Percentiles rank a stretch among this genome's conserved stretches.
Conservation (phyloP, 2,888 invertebrate genomes). For the Lasioglossum calceatum region DNA sequence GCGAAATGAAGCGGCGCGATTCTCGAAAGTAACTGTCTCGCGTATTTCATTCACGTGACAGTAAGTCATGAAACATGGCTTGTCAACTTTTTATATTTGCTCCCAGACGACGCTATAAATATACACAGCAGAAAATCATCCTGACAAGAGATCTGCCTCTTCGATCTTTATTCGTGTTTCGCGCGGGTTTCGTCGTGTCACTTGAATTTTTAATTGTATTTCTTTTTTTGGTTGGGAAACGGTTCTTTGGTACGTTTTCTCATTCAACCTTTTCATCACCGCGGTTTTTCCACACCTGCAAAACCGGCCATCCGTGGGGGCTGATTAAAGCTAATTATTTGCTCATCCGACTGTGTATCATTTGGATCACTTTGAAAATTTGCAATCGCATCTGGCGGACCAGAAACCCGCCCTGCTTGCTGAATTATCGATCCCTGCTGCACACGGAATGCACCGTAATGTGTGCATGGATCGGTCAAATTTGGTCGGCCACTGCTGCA, state of each 20-base stretch:
- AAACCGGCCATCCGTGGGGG: constrained; percentile 42
- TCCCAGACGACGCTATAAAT: background rate
- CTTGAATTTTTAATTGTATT: background rate
- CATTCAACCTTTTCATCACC: background rate
- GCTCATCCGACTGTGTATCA: constrained; percentile 31
- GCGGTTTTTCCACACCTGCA: background rate
- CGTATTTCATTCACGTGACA: constrained; percentile 24
- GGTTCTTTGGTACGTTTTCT: background rate
- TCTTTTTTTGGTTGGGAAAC: background rate
- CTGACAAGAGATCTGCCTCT: background rate
- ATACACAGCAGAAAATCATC: background rate
- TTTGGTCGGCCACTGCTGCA: background rate
- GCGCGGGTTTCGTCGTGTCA: background rate
- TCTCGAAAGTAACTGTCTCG: background rate
- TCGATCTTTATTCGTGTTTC: background rate
- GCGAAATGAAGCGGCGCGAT: background rate
- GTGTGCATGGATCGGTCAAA: constrained; percentile 57
- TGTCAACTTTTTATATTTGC: background rate
- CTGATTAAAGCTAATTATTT: constrained; percentile 58
- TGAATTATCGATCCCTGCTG: constrained; percentile 55
- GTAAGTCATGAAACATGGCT: constrained; percentile 21
- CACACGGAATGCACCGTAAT: constrained; percentile 24
- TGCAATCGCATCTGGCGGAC: constrained; percentile 40
- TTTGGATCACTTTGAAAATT: constrained; percentile 53
- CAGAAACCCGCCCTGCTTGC: constrained; percentile 43